These are phyloP conservation scores for Oceanites oceanicus DNA, from an alignment of 2,113 vertebrate genomes.

Conservation along the genomic window DNA sequence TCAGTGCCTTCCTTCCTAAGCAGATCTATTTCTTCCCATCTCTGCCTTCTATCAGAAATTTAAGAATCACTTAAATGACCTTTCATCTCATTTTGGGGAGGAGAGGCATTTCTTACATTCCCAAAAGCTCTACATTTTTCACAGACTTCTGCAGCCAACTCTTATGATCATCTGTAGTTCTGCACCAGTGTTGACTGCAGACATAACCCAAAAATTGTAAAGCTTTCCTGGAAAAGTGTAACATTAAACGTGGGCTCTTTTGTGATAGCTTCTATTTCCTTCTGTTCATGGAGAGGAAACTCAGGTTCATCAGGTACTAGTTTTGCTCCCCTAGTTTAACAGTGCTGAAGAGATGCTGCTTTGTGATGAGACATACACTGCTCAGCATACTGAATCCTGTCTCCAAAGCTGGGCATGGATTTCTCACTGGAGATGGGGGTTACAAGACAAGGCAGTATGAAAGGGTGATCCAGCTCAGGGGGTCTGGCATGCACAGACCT, in stretches of 20 bases:
- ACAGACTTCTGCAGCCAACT: not conserved
- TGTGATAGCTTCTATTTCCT: not conserved
- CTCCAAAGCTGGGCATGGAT: not conserved
- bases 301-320: not conserved
- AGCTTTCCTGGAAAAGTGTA: not conserved
- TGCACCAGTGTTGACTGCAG: not conserved
- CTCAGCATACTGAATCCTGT: not conserved
- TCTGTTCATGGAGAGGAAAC: not conserved
- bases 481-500: not conserved
- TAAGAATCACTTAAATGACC: not conserved
- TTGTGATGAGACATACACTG: not conserved
- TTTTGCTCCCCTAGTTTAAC: not conserved
- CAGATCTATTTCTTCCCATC: not conserved
- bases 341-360: not conserved
- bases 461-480: not conserved
- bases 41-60: not conserved
- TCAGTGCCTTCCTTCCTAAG: not conserved
- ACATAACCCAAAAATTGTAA: not conserved
- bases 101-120: not conserved
- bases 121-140: not conserved
- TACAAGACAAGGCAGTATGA: not conserved
- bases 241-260: not conserved
- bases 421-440: not conserved
- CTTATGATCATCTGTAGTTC: not conserved
- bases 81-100: not conserved